These are phyloP conservation scores for Cydia pomonella DNA, from an alignment of 1,140 invertebrate species.

Conservation along the genomic window DNA sequence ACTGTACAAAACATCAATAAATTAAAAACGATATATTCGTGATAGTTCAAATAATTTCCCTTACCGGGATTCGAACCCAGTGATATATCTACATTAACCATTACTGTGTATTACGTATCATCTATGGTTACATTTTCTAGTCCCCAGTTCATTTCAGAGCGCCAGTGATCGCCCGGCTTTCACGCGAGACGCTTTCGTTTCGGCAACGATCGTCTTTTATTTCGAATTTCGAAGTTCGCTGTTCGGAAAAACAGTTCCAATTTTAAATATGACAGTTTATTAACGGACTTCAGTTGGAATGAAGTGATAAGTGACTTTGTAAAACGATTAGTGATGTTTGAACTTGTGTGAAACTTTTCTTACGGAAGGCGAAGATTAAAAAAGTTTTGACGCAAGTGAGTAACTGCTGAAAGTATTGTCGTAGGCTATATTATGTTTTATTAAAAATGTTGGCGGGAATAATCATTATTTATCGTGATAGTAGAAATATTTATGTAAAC, in stretches of 20 bases:
- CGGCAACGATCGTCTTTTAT: background rate
- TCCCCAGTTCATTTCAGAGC: background rate
- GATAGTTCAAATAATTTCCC: background rate
- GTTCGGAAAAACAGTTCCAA: slow-evolving; percentile 5
- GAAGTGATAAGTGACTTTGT: slow-evolving; percentile 25
- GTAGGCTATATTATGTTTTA: background rate
- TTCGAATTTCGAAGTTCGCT: slow-evolving; percentile 24
- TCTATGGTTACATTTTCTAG: too few relatives aligned
- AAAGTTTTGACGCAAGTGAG: slow-evolving; percentile 17
- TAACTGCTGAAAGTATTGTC: slow-evolving; percentile 2
- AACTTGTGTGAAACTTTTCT: slow-evolving; percentile 10
- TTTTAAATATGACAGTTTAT: background rate
- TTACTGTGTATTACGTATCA: too few relatives aligned
- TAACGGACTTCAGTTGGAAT: background rate
- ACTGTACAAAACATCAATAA: too few relatives aligned
- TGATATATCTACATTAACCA: too few relatives aligned
- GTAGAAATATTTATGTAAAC: too few relatives aligned
- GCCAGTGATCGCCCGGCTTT: background rate
- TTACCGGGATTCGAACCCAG: background rate
- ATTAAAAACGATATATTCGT: too few relatives aligned
- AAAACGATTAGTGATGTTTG: slow-evolving; percentile 18
- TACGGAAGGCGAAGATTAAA: slow-evolving; percentile 21
- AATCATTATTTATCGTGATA: too few relatives aligned
- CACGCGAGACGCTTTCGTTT: background rate
- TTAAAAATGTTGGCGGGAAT: background rate